These are phyloP conservation scores for Nephrotoma guestfalica DNA, from an alignment of 2,888 invertebrate species.

Conservation along the genomic window DNA sequence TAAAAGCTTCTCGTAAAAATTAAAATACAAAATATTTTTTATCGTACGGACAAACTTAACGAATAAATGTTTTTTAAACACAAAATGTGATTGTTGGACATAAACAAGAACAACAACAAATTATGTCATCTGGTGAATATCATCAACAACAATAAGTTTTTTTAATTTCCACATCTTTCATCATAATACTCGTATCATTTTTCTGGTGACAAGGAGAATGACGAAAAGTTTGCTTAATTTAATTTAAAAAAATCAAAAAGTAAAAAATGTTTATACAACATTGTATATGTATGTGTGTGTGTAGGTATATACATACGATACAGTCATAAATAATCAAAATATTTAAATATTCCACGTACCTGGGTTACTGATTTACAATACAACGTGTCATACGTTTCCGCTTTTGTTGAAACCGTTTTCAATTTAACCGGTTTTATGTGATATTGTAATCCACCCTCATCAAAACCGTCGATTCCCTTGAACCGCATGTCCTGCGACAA, in stretches of 20 bases:
- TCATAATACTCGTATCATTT: neutral
- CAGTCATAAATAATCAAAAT: neutral
- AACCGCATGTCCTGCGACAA: neutral
- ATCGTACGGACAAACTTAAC: neutral
- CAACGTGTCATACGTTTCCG: slow-evolving; percentile 1
- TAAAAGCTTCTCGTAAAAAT: neutral
- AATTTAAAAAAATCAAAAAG: neutral
- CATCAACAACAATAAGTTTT: neutral
- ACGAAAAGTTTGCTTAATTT: neutral
- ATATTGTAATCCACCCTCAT: neutral
- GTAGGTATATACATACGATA: neutral
- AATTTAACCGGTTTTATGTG: neutral
- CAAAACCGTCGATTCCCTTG: neutral
- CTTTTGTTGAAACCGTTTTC: neutral
- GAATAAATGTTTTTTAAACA: neutral
- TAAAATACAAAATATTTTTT: neutral
- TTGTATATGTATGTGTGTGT: neutral
- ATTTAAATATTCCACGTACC: neutral
- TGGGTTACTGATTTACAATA: neutral
- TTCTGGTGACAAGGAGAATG: neutral
- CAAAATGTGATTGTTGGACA: neutral
- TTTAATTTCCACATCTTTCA: neutral
- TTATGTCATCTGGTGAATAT: neutral
- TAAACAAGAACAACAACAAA: neutral
- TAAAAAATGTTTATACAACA: neutral